These are phyloP conservation scores for Hassar affinis DNA, from an alignment of 2,113 vertebrate genomes.

Conservation along the genomic window DNA sequence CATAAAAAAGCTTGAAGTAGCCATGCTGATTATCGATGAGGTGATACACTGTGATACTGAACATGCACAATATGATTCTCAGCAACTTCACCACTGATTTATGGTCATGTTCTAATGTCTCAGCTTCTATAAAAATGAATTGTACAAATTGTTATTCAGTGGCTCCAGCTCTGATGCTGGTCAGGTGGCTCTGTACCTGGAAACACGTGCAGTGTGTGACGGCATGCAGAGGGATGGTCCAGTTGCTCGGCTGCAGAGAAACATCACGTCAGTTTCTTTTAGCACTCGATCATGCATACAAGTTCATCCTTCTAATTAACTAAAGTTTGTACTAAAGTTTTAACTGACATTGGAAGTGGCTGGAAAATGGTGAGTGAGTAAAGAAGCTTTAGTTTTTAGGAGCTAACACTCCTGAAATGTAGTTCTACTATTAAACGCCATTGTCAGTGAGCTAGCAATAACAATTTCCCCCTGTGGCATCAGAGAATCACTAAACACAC, in stretches of 20 bases:
- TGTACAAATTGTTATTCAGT: background rate
- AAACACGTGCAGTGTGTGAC: constrained; percentile 71
- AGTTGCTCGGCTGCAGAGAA: background rate
- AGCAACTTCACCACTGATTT: background rate
- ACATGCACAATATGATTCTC: background rate
- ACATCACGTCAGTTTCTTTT: constrained; percentile 33
- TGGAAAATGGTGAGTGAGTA: too few relatives aligned
- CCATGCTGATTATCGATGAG: background rate
- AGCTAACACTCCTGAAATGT: too few relatives aligned
- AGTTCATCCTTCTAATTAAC: too few relatives aligned
- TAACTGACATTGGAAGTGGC: background rate
- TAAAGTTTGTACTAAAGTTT: too few relatives aligned
- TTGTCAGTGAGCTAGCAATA: background rate
- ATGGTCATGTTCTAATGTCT: background rate
- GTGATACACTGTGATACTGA: too few relatives aligned
- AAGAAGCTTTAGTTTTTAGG: background rate
- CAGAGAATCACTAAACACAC: background rate
- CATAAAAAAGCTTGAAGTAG: background rate
- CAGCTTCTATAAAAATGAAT: background rate
- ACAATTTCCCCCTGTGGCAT: background rate
- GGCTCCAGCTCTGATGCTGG: background rate
- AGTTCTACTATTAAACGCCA: background rate
- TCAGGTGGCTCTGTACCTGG: constrained; percentile 59
- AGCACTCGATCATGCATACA: background rate
- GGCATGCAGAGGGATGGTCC: constrained; percentile 59